Evolutionary conservation across 2,888 invertebrate genomes (phyloP), one percentile per base, ranked within the genome.

Genomic region (Ceriagrion tenellum): DNA sequence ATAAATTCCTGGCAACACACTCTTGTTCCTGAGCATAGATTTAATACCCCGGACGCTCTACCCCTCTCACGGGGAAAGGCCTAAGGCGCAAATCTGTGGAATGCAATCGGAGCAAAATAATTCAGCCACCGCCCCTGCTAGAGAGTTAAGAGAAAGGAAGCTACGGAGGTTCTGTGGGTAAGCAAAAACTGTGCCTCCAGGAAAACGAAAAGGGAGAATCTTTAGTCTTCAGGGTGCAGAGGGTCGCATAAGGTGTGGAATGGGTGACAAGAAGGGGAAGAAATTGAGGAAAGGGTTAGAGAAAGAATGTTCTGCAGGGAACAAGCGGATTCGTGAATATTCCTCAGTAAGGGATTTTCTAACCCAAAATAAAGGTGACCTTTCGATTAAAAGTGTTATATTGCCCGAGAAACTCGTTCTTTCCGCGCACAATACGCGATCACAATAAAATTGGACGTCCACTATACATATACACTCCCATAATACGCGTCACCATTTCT

Each of bases 41-140:
- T 81, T 35, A 81, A 81, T 81, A 13, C 81, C 20, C n/a, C n/a
- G 47, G 47, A 2, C 47, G 6, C 26, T 56, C 69, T 0, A 30
- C 81, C 35, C 35, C 69, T 3, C 16, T 16, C 35, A 81, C 16
- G 30, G 35, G 81, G 69, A 30, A 35, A 10, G 35, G 35, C 26
- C 3, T 35, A 81, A 4, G 13, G 81, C 16, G n/a, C 81, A 6
- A 35, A 35, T 35, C 81, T 18, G 81, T 35, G 81, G 81, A 81
- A 81, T 81, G 81, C 81, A 81, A 81, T 81, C 81, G 81, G 81
- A 35, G 35, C 35, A 35, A 81, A 81, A 81, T 81, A 81, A 81
- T 81, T 81, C 81, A 81, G 81, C 35, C 13, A 81, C 35, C 81
- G 35, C 3, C 69, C 69, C 69, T 69, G 16, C 26, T 20, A 59